phyloP scores from a whole-genome alignment of 1,140 invertebrate species.

The Trinorchestia longiramus region DNA sequence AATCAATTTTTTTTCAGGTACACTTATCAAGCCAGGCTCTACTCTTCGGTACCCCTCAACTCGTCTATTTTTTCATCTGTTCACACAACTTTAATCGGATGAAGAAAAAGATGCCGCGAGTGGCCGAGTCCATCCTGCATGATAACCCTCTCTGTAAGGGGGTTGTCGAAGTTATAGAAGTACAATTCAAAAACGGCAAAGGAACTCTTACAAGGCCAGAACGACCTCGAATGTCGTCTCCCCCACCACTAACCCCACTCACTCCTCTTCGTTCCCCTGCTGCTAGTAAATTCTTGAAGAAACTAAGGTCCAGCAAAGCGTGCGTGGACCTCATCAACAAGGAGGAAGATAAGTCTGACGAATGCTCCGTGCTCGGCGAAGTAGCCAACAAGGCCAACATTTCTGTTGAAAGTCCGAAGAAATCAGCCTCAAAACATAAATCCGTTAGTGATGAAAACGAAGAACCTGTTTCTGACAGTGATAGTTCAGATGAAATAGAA shows the following conservation, averaged over 20 bases:
- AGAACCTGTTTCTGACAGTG: not conserved
- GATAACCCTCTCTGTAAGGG: slow-evolving; percentile 23
- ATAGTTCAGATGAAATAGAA: not conserved
- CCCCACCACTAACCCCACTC: not conserved
- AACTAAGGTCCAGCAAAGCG: slow-evolving; percentile 16
- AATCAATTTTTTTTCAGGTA: not conserved
- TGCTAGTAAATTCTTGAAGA: slow-evolving; percentile 28
- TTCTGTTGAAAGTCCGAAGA: not conserved
- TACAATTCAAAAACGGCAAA: slow-evolving; percentile 37
- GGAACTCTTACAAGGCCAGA: slow-evolving; percentile 3
- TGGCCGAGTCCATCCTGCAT: not conserved
- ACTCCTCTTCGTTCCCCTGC: not conserved
- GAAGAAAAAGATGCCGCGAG: slow-evolving; percentile 29
- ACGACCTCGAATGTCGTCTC: not conserved
- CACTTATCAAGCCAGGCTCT: not conserved
- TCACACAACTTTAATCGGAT: not conserved
- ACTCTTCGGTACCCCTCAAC: too few relatives aligned
- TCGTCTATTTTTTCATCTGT: not conserved
- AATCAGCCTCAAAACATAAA: not conserved
- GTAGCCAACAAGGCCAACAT: slow-evolving; percentile 19
- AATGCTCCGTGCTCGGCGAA: not conserved
- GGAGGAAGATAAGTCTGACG: not conserved
- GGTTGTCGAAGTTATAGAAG: slow-evolving; percentile 30
- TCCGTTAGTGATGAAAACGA: not conserved
- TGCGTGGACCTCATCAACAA: not conserved